Evolutionary conservation across 2,888 invertebrate genomes (phyloP), one percentile per base, ranked within the genome.

Genomic region (Trachelus troglodyta): DNA sequence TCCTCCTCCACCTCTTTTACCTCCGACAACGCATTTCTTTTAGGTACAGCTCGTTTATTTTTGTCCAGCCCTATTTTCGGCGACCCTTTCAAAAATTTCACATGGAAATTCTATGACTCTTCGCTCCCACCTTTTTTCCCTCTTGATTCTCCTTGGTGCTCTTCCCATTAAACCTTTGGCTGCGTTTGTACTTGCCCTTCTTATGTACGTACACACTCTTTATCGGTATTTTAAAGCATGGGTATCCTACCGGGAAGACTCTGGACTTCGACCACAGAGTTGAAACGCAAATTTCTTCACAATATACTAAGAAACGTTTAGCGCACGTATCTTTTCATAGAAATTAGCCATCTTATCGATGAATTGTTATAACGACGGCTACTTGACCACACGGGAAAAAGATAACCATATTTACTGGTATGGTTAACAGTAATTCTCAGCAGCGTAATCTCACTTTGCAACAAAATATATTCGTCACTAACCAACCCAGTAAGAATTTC

Each of bases 1-100:
- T 69, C 34, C 69, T 77, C 40, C 37, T 75, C 34, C 35, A 77
- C 73, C 69, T 69, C 69, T 77, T 37, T 56, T 23, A 56, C 71
- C 71, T 33, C 15, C 33, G 71, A 34, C 33, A 34, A 71, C 31
- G 31, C 71, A 33, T 71, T 31, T 71, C 71, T 31, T 71, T 34
- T 33, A 15, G 71, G 34, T 71, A 23, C 56, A 23, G 31, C 33
- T 23, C 31, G 71, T 71, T 71, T 71, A 71, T 71, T 71, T 71
- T 34, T 71, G 33, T 71, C 71, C 33, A 34, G 33, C 31, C 33
- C 33, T 71, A 71, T 71, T 71, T 71, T 31, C 33, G 15, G 33
- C 71, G 71, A 71, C 31, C 71, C 33, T 34, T 71, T 71, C 71
- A 34, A 31, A 30, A 33, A 34, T 71, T 71, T 71, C 56, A 56